Base-by-base conservation (phyloP, 1,140 invertebrate genomes). In the Tigriopus japonicus region DNA sequence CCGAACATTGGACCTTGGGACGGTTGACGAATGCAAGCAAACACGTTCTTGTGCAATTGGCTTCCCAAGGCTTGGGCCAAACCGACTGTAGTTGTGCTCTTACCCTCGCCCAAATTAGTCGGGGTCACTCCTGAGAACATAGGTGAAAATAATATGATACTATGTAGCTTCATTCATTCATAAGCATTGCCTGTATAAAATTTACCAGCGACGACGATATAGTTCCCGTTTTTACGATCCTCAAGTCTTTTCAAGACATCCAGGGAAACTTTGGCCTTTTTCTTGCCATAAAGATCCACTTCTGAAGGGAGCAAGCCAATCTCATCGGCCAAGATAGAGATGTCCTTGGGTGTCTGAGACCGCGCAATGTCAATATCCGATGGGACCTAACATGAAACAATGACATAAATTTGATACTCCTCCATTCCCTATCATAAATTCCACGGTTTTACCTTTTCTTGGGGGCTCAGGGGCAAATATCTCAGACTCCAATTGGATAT, bases 1-100 rank as follows among this genome's bases (percentile, higher is more conserved):
- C 95, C 95, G 74, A 98, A 99, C 1, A 92, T 98, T 0, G 95
- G 95, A 21, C 95, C 95, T 73, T 97, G 93, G 40, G 91, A 95
- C 0, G 96, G 95, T 70, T 99, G 96, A n/a, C 96, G 78, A 53
- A 99, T 80, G 68, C 88, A 95, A 6, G 87, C 94, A 70, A 99
- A 85, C 0, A 87, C 80, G 75, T 98, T 97, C 65, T 80, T 84
- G 5, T 80, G 78, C 62, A 82, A 79, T 67, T 93, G 86, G 5
- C 85, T 86, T 1, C 83, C 81, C 10, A 99, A 73, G 9, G 93
- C 92, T 74, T 99, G 96, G 10, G 83, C 83, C 54, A 98, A 72
- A 40, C 96, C 96, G 65, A 99, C 79, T 0, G 87, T 81, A 0
- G 94, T 98, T 0, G 96, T 99, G 69, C 76, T 94, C 75, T 98